Conservation (phyloP, 2,888 invertebrate species). For the Atherix ibis region DNA sequence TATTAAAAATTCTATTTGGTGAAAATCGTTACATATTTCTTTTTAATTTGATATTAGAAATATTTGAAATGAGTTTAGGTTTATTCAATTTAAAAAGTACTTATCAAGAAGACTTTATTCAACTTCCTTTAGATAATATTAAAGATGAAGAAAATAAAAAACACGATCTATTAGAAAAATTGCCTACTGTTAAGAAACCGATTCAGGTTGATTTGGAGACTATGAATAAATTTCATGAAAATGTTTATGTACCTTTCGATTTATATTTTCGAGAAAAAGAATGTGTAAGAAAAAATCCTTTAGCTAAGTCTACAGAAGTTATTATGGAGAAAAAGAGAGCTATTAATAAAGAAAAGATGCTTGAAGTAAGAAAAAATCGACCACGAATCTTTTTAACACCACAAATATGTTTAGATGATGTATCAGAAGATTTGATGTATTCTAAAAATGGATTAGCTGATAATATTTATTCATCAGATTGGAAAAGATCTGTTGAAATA, state of each 20-base stretch:
- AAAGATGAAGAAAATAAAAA: neutral
- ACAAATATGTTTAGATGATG: constrained; percentile 13
- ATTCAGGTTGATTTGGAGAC: constrained; percentile 12
- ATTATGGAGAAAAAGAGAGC: constrained; percentile 10
- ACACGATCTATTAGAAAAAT: neutral
- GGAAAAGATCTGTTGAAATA: constrained; percentile 12
- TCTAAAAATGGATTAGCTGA: constrained; percentile 10
- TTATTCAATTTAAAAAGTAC: constrained; percentile 2
- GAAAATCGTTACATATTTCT: neutral
- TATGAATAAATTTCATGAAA: constrained; percentile 10
- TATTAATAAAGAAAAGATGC: constrained; percentile 10
- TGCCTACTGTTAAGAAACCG: neutral
- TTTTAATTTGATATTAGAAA: neutral
- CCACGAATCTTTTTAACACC: constrained; percentile 13
- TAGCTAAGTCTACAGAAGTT: constrained; percentile 5
- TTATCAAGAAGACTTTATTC: constrained; percentile 3
- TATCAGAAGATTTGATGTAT: constrained; percentile 13
- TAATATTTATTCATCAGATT: constrained; percentile 15
- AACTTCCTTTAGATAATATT: neutral
- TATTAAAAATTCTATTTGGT: too few species aligned
- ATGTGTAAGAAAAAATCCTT: constrained; percentile 11
- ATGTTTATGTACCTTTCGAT: constrained; percentile 12
- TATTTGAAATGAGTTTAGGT: constrained; percentile 1
- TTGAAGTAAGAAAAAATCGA: constrained; percentile 10
- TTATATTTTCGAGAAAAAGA: constrained; percentile 11